Percentiles rank a stretch among this genome's conserved stretches.
phyloP scores from a whole-genome alignment of 1,140 invertebrate genomes.

The Drosophila malerkotliana region DNA sequence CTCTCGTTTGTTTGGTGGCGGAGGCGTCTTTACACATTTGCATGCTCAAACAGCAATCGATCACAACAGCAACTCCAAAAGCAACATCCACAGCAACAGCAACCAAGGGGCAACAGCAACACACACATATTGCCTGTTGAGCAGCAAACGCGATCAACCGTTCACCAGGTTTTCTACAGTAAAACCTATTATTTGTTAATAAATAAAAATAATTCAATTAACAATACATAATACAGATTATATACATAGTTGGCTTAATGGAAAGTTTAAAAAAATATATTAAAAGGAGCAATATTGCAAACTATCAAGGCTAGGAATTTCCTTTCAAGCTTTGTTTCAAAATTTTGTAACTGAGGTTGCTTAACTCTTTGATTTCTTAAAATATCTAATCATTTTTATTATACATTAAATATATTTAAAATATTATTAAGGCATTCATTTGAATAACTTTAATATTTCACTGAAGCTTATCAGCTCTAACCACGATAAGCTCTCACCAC shows the following conservation, averaged over 20 bases:
- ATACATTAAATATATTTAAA: too few relatives aligned
- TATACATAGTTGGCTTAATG: too few relatives aligned
- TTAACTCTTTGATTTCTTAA: too few relatives aligned
- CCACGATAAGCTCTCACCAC: not conserved
- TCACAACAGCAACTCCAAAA: slow-evolving; percentile 65
- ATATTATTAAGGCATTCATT: too few relatives aligned
- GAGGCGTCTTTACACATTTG: slow-evolving; percentile 82
- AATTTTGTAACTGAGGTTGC: too few relatives aligned
- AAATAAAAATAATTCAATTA: not conserved
- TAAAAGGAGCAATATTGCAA: too few relatives aligned
- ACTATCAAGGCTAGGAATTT: too few relatives aligned
- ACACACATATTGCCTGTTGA: slow-evolving; percentile 50
- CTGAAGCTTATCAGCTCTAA: not conserved
- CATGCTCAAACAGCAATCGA: slow-evolving; percentile 82
- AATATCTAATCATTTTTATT: too few relatives aligned
- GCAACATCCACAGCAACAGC: slow-evolving; percentile 16
- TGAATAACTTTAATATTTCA: too few relatives aligned
- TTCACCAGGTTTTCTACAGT: slow-evolving; percentile 45
- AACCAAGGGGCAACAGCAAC: slow-evolving; percentile 54
- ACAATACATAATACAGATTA: too few relatives aligned
- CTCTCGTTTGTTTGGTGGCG: slow-evolving; percentile 56
- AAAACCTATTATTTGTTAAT: not conserved
- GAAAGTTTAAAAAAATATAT: too few relatives aligned
- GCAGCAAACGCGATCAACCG: slow-evolving; percentile 56
- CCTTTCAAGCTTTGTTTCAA: too few relatives aligned